These are phyloP conservation scores for Heliopora coerulea DNA, from an alignment of 92 coral and sea anemone genomes.

Conservation along the genomic window DNA sequence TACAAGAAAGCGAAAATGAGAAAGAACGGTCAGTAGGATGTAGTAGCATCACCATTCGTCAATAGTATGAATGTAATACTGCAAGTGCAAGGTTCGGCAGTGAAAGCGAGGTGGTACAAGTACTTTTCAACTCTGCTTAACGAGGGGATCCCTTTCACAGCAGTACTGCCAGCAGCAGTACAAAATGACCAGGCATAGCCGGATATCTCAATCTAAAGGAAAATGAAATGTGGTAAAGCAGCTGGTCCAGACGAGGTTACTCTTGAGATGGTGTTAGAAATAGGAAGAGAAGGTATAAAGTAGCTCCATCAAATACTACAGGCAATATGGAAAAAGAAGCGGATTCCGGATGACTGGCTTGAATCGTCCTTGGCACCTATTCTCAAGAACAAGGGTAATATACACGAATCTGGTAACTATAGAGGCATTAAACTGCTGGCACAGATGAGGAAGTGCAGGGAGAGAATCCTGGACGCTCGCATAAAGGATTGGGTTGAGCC, in stretches of 20 bases:
- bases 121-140: conserved; percentile 17
- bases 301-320: not conserved
- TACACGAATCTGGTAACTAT: too few relatives aligned
- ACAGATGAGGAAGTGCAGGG: too few relatives aligned
- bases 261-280: not conserved
- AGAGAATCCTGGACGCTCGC: too few relatives aligned
- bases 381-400: too few relatives aligned
- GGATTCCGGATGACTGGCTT: conserved; percentile 22
- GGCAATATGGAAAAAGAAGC: conserved; percentile 1
- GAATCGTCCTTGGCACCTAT: not conserved
- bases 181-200: not conserved
- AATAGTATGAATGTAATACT: not conserved
- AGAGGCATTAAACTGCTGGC: too few relatives aligned
- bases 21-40: not conserved
- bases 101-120: conserved; percentile 5
- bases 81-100: not conserved
- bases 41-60: not conserved
- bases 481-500: too few relatives aligned
- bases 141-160: not conserved
- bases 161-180: not conserved
- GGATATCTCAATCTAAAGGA: not conserved
- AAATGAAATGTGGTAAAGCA: not conserved
- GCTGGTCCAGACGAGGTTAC: conserved; percentile 10
- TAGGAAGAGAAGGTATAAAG: not conserved
- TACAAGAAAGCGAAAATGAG: not conserved